phyloP scores from a whole-genome alignment of 2,888 invertebrate species.

The Meganola albula region DNA sequence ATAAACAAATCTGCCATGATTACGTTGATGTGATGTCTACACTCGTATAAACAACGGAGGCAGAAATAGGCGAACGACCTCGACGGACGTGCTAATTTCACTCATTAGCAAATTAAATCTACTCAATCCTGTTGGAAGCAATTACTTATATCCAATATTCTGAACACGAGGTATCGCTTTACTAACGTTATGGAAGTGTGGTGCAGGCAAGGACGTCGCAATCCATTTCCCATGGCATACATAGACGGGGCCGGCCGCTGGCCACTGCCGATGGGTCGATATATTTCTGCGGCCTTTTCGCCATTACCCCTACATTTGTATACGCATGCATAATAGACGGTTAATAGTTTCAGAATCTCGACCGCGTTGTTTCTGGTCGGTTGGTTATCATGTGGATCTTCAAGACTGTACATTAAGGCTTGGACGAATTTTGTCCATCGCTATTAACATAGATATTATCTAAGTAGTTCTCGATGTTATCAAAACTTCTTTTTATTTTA shows the following conservation, averaged over 20 bases:
- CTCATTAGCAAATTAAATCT: constrained; percentile 20
- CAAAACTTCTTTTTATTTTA: constrained; percentile 8
- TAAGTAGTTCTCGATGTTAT: constrained; percentile 7
- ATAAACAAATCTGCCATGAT: constrained; percentile 18
- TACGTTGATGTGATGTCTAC: constrained; percentile 17
- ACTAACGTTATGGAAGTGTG: constrained; percentile 34
- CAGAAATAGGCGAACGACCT: constrained; percentile 25
- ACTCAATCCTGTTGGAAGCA: constrained; percentile 4
- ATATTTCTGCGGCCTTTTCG: constrained; percentile 69
- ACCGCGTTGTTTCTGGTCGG: constrained; percentile 32
- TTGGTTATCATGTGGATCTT: constrained; percentile 27
- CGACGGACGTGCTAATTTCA: constrained; percentile 20
- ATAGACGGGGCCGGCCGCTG: constrained; percentile 44
- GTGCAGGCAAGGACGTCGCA: constrained; percentile 52
- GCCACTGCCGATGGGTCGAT: constrained; percentile 65
- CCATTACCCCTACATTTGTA: constrained; percentile 39
- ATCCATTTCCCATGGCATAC: constrained; percentile 49
- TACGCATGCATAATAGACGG: constrained; percentile 18
- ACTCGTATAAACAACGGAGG: constrained; percentile 15
- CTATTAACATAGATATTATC: constrained; percentile 19
- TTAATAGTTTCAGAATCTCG: constrained; percentile 29
- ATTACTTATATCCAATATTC: constrained; percentile 15
- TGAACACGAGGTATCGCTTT: constrained; percentile 15
- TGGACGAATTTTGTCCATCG: constrained; percentile 30
- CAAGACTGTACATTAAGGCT: constrained; percentile 37